Percentiles rank a stretch among this genome's conserved stretches.
Evolutionary conservation across 1,140 invertebrate genomes (phyloP).

Genomic region (Caerostris darwini): DNA sequence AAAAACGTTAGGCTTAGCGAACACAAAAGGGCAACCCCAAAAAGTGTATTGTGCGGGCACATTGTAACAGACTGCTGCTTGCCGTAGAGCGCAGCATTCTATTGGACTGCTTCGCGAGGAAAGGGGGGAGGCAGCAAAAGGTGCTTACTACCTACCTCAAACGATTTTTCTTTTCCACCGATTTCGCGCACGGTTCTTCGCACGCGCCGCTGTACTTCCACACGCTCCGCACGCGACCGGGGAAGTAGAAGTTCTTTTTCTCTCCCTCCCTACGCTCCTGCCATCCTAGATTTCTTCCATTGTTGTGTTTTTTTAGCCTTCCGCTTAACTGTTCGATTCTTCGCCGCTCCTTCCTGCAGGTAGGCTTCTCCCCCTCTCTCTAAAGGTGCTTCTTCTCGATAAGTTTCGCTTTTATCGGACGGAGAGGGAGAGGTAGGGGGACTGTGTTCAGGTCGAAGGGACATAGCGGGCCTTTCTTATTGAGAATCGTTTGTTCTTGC

Average conservation of each 20-base stretch:
- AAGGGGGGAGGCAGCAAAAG: conserved; percentile 5
- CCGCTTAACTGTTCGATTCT: conserved; percentile 51
- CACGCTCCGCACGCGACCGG: conserved; percentile 54
- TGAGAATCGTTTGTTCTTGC: conserved; percentile 6
- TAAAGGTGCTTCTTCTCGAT: conserved; percentile 8
- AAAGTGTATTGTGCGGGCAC: conserved; percentile 57
- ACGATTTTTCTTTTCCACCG: background rate
- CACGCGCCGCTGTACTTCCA: conserved; percentile 45
- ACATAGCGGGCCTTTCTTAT: conserved; percentile 43
- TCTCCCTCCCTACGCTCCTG: background rate
- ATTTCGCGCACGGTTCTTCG: conserved; percentile 11
- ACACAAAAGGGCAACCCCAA: conserved; percentile 25
- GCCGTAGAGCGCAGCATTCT: conserved; percentile 42
- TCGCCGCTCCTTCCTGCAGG: conserved; percentile 40
- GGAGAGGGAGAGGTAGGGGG: background rate
- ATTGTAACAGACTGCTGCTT: conserved; percentile 40
- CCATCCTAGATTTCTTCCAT: background rate
- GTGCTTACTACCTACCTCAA: conserved; percentile 22
- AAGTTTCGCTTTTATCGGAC: conserved; percentile 56
- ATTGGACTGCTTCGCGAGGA: conserved; percentile 11
- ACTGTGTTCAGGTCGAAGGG: background rate
- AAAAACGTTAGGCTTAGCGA: conserved; percentile 40
- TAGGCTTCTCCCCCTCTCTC: background rate
- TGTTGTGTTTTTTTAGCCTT: conserved; percentile 13
- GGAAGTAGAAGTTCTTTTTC: background rate